Base-by-base conservation (phyloP, 2,888 invertebrate species). In the Drosophila glabriapex region DNA sequence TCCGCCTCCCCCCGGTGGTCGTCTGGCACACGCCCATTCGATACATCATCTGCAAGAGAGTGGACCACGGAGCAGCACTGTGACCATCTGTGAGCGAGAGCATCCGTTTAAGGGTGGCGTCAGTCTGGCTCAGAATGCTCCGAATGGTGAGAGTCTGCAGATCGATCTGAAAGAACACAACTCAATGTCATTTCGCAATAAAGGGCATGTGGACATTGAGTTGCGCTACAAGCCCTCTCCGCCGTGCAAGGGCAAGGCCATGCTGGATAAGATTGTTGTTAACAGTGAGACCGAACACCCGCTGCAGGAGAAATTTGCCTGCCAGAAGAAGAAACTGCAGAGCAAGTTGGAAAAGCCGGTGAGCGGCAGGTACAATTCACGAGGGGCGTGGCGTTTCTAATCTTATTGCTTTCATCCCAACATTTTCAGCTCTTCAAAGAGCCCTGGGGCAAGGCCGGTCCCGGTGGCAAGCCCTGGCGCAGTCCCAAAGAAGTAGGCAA, bases 401-500 rank as follows among this genome's bases (percentile, higher is more conserved):
- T 64, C 12, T 1, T 52, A 12, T 22, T 37, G 2, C 25, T 49
- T 16, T 33, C 9, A 37, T 54, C 50, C 46, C n/a, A 41, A 50
- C 29, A 25, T 16, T 68, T 73, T 9, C 55, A 93, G 92, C 83
- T 76, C n/a, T 79, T 76, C 60, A 90, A 91, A 66, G 91, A 92
- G 65, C 92, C 91, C 7, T 93, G 93, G 93, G 93, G 92, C 19
- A 93, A 92, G 68, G 82, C 92, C 0, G 93, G 92, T n/a, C 92
- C 93, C 55, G 97, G 96, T 63, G 97, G 97, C 76, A 94, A 94
- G 63, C 95, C 95, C 79, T 97, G 97, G 97, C 95, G 97, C 91
- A 95, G 96, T 93, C 96, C 96, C 73, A 95, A 95, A 88, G 94
- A 95, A 91, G 94, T 96, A 89, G 97, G 97, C 89, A 93, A 95